A percentile compares a stretch with the other conserved stretches of the same genome.
phyloP scores from a whole-genome alignment of 2,113 vertebrate genomes.

The Corythornis madagascariensis region DNA sequence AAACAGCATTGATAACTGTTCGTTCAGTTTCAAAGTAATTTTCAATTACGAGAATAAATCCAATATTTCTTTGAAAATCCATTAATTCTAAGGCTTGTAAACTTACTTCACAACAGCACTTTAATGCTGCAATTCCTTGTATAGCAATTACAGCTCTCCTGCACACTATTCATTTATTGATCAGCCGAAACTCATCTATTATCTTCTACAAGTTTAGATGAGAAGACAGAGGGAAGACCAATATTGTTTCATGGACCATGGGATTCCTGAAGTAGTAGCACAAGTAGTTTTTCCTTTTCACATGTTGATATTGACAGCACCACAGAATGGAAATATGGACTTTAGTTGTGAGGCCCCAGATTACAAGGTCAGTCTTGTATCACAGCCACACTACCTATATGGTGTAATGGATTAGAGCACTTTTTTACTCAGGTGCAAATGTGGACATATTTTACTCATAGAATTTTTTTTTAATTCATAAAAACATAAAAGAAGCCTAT shows the following conservation, averaged over 20 bases:
- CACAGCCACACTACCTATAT: not conserved
- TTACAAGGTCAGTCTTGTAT: slow-evolving; percentile 13
- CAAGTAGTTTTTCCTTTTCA: slow-evolving; percentile 19
- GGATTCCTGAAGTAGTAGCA: slow-evolving; percentile 35
- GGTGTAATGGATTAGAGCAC: not conserved
- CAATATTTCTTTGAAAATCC: slow-evolving; percentile 25
- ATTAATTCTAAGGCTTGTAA: slow-evolving; percentile 41
- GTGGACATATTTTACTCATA: not conserved
- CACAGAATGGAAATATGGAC: slow-evolving; percentile 1
- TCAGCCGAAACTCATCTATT: slow-evolving; percentile 17
- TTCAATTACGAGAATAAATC: slow-evolving; percentile 21
- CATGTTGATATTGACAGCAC: slow-evolving; percentile 13
- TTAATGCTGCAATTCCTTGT: slow-evolving; percentile 33
- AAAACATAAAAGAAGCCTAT: not conserved
- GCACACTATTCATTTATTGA: slow-evolving; percentile 41
- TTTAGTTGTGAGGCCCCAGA: not conserved
- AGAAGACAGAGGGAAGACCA: slow-evolving; percentile 39
- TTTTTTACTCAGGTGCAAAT: not conserved
- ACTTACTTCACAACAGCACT: not conserved
- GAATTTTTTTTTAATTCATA: not conserved
- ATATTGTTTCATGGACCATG: slow-evolving; percentile 51
- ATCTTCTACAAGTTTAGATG: slow-evolving; percentile 30
- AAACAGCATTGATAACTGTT: slow-evolving; percentile 7
- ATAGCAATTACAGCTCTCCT: not conserved
- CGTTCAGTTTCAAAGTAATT: slow-evolving; percentile 22